Evolutionary conservation across 2,113 vertebrate species (phyloP), one percentile per base, ranked within the genome.

Genomic region (Ovibos moschatus): DNA sequence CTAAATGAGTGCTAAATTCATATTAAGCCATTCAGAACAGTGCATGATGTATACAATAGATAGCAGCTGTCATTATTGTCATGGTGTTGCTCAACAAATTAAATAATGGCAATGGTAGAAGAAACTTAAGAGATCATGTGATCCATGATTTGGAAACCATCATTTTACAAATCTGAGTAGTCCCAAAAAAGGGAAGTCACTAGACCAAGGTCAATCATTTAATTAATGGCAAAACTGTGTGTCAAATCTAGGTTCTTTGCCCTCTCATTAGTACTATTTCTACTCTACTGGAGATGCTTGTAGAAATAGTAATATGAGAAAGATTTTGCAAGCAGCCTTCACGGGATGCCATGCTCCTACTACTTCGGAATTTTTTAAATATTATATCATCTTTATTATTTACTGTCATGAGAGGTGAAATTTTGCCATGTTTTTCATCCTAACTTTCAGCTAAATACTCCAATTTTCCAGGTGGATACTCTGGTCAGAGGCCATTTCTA

Each of bases 331-430:
- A 55, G 5, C 12, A 85, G 43, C 3, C 23, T 87, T 79, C 19
- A 55, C n/a, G 33, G 33, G n/a, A 88, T 90, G n/a, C 23, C 28
- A 58, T 76, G 36, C 7, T 94, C 7, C 1, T 12, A 74, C 21
- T 58, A 92, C 40, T 82, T 85, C 7, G 8, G 2, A 55, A 84
- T 87, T 91, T 33, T 78, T 92, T 16, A 71, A 81, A 92, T 74
- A 16, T 71, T 43, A 43, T 78, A 62, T 89, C 17, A 95, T 86
- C 25, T 96, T 85, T 92, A 87, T 92, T 81, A 89, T 91, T 74
- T 6, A 28, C 33, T 84, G 51, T 45, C 33, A 88, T 17, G 6
- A 67, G 8, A 92, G 21, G 55, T 64, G 23, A 47, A 91, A 85
- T 94, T 94, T 51, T 93, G 15, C 25, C 33, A 82, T 60, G n/a